These are phyloP conservation scores for Ochotona princeps DNA, from an alignment of 2,113 vertebrate species.

Conservation along the genomic window DNA sequence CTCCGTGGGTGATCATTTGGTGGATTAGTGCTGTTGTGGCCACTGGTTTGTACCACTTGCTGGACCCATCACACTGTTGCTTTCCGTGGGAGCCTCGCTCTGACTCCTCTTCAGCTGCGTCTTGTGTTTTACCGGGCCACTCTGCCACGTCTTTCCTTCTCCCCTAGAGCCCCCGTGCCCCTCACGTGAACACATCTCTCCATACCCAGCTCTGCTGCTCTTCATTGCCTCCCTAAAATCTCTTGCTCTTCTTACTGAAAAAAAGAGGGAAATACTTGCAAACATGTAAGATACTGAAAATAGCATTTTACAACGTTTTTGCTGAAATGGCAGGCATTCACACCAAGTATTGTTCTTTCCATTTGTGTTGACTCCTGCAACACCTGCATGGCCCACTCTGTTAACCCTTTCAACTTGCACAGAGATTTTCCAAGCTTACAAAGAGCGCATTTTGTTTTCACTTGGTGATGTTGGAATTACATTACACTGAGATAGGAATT, in stretches of 20 bases:
- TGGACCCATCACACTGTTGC: background rate
- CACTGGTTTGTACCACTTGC: background rate
- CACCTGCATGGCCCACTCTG: background rate
- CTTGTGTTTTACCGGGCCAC: background rate
- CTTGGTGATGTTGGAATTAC: conserved; percentile 4
- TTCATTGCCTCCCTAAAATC: background rate
- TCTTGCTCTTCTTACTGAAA: background rate
- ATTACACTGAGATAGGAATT: background rate
- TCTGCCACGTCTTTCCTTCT: background rate
- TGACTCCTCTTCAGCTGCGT: background rate
- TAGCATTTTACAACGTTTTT: background rate
- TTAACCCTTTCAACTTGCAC: background rate
- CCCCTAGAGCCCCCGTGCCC: background rate
- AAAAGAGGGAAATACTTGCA: background rate
- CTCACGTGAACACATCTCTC: background rate
- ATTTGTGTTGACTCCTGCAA: background rate
- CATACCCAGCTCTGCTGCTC: background rate
- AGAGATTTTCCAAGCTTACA: background rate
- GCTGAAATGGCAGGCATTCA: background rate
- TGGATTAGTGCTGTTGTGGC: no score
- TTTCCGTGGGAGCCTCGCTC: background rate
- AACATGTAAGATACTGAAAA: background rate
- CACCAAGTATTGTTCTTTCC: background rate
- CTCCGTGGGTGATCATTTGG: background rate
- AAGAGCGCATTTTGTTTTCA: background rate